These are phyloP conservation scores for Tretioscincus oriximinensis DNA, from an alignment of 2,113 vertebrate species.

Conservation along the genomic window DNA sequence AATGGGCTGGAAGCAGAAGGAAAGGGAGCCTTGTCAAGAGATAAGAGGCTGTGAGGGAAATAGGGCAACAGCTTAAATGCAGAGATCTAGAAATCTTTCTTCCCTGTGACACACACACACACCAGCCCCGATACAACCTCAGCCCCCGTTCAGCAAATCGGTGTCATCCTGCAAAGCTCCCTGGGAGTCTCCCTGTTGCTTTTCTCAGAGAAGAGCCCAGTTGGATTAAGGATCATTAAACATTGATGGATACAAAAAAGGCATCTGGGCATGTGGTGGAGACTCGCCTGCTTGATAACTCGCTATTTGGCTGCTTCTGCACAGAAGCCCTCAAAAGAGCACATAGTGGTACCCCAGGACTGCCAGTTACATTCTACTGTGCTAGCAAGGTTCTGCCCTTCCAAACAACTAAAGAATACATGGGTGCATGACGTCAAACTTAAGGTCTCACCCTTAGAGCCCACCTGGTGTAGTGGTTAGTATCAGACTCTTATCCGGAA, in stretches of 20 bases:
- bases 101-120: no score
- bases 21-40: neutral
- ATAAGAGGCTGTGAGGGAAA: neutral
- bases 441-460: no score
- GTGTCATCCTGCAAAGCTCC: neutral
- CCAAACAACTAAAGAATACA: no score
- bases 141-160: neutral
- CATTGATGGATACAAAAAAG: conserved; percentile 24
- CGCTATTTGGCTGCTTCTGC: neutral
- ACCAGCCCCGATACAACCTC: no score
- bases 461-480: no score
- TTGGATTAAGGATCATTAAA: conserved; percentile 23
- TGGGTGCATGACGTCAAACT: no score
- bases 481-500: no score
- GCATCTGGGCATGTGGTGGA: neutral
- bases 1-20: conserved; percentile 13
- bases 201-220: neutral
- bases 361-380: neutral
- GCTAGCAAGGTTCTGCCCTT: neutral
- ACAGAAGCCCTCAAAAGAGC: neutral
- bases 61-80: neutral
- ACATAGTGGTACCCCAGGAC: neutral
- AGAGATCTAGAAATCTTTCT: neutral
- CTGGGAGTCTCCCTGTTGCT: conserved; percentile 1
- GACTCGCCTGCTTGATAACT: neutral